Evolutionary conservation across 2,113 vertebrate species (phyloP).

Genomic region (Emberiza fucata): DNA sequence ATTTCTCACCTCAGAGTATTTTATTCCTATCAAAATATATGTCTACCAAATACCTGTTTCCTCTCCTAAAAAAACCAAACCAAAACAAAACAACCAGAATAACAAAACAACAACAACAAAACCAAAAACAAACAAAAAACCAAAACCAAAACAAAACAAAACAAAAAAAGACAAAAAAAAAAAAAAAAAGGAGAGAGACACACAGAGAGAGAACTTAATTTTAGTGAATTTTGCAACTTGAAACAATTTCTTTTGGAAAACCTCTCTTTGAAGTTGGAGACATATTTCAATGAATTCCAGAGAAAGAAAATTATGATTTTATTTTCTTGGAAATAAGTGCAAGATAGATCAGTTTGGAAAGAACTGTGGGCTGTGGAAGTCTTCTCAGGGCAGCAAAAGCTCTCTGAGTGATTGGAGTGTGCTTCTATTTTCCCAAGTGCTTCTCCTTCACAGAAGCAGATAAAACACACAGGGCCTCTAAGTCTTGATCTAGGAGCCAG

Average conservation of each 20-base stretch:
- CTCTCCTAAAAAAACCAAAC: too few relatives aligned
- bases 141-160: too few relatives aligned
- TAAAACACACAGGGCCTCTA: background rate
- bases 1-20: background rate
- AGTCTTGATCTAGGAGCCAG: background rate
- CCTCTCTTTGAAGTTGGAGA: background rate
- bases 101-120: too few relatives aligned
- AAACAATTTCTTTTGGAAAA: background rate
- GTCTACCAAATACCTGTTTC: background rate
- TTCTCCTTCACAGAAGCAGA: background rate
- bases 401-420: background rate
- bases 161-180: too few relatives aligned
- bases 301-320: background rate
- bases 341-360: background rate
- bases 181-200: too few relatives aligned
- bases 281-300: background rate
- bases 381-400: background rate
- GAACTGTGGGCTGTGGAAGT: background rate
- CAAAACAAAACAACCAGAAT: background rate
- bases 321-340: background rate
- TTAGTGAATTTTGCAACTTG: background rate
- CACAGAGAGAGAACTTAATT: fast-evolving
- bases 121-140: too few relatives aligned
- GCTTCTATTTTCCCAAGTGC: background rate
- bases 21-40: background rate